Percentiles rank a stretch among this genome's conserved stretches.
phyloP scores from a whole-genome alignment of 2,797 vertebrate species.

The Sebastes cheni region DNA sequence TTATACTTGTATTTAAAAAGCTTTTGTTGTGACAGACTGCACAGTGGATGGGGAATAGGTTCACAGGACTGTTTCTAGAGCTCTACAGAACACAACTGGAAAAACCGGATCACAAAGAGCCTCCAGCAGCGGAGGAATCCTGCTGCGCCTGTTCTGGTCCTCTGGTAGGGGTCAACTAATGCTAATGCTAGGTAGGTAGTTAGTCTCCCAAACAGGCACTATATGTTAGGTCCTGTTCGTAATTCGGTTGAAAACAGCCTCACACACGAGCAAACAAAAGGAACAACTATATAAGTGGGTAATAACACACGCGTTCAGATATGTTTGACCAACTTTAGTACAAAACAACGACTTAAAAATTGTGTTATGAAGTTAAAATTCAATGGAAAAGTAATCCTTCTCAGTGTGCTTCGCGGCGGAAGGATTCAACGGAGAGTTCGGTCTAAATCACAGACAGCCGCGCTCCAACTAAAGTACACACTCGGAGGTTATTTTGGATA shows the following conservation, averaged over 20 bases:
- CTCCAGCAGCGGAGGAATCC: neutral
- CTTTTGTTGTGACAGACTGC: neutral
- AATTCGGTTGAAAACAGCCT: neutral
- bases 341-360: neutral
- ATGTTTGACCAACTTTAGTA: neutral
- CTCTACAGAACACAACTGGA: neutral
- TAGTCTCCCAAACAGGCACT: neutral
- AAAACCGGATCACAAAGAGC: neutral
- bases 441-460: neutral
- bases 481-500: accelerated
- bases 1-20: neutral
- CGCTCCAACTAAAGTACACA: neutral
- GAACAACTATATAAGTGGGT: too few species aligned
- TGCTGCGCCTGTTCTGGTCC: neutral
- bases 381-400: neutral
- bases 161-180: neutral
- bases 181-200: neutral
- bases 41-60: neutral
- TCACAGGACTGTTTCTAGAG: neutral
- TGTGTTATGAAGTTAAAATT: neutral
- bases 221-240: neutral
- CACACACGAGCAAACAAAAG: neutral
- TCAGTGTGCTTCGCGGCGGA: neutral
- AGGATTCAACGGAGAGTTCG: neutral
- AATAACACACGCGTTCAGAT: too few species aligned